Conservation (phyloP, 2,113 vertebrate genomes). For the Taxidea taxus region DNA sequence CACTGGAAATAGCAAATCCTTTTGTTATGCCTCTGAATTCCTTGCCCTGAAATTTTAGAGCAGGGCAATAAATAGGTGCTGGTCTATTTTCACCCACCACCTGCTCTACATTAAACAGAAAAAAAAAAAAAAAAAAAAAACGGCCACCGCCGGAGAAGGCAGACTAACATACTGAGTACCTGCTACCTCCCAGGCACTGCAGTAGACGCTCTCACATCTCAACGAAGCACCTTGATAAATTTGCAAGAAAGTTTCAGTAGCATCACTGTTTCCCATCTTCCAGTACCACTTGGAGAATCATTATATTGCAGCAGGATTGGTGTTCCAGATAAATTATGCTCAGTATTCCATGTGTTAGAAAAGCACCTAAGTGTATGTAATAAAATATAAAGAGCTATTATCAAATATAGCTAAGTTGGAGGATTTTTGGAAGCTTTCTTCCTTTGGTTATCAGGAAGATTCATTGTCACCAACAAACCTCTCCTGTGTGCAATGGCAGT, state of each 20-base stretch:
- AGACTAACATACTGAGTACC: background rate
- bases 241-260: background rate
- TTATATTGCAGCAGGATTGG: background rate
- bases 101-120: background rate
- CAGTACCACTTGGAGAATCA: background rate
- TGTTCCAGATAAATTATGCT: background rate
- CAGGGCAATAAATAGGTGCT: background rate
- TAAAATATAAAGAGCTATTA: background rate
- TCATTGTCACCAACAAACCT: background rate
- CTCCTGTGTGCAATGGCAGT: background rate
- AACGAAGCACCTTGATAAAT: background rate
- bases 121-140: too few species aligned
- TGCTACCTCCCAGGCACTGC: background rate
- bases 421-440: background rate
- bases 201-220: background rate
- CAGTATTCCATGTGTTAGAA: background rate
- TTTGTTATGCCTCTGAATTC: background rate
- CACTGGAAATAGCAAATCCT: background rate
- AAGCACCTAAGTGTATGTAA: background rate
- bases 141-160: background rate
- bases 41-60: background rate
- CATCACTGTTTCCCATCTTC: accelerated
- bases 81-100: slow-evolving; percentile 21
- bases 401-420: background rate
- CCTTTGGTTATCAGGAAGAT: background rate